Evolutionary conservation across 2,113 vertebrate genomes (phyloP), one percentile per base, ranked within the genome.

Genomic region (Glaucomys volans): DNA sequence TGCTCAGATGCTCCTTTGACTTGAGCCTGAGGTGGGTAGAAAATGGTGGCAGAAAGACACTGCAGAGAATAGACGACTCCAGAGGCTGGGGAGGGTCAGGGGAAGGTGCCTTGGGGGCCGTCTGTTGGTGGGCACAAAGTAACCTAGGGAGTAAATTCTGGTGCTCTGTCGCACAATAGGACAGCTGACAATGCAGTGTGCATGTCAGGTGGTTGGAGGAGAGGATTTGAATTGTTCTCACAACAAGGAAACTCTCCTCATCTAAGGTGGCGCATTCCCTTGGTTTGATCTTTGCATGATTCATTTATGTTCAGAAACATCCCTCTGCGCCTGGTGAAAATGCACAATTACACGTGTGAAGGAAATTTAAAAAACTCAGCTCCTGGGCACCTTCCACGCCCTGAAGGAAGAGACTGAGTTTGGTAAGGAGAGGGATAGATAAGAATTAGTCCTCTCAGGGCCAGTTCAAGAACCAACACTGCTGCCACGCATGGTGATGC

Each of bases 301-400:
- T 4, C 1, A 8, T 54, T 18, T 22, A 13, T 42, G 5, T 22
- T 32, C 14, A 40, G 47, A 40, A 77, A 4, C 20, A 22, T 77
- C 35, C 6, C 82, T 54, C 8, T 26, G 20, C 42, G 24, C 11
- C 30, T 57, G 17, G 7, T 40, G 74, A 20, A 37, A 50, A 54
- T 42, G 20, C 5, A 5, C 13, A 28, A 42, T 67, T 37, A 42
- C 26, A 16, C 37, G 82, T 64, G 54, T 22, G 2, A 57, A 32
- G 1, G 11, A 9, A 9, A 37, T 40, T 37, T 26, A 0, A 6
- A 62, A 40, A 59, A 24, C 22, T 57, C 13, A 28, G 4, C 20
- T 30, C 20, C 50, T 4, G 14, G 7, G 12, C 57, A 52, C 2
- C 22, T 12, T 0, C 4, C 16, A 35, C 12, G 1, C 11, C 22